Base-by-base conservation (phyloP, 2,888 invertebrate species). In the Palloptera scutellata region DNA sequence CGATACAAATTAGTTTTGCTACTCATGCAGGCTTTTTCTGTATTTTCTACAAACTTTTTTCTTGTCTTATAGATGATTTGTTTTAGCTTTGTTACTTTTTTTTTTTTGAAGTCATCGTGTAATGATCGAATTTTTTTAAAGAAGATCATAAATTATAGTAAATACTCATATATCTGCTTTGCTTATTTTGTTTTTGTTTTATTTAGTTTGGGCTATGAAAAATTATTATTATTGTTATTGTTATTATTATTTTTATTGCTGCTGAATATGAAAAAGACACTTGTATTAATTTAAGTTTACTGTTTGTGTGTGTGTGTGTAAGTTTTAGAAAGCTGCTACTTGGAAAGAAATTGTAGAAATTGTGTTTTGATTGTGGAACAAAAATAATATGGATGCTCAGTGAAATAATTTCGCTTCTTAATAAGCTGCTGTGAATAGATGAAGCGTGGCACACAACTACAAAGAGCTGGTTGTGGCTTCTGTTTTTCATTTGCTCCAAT, bases 1-100 rank as follows among this genome's bases (percentile, higher is more conserved):
- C 70, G 70, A 70, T 71, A 71, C 71, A 69, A 70, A 74, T 74
- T 74, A 72, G 74, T 71, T 75, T 73, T 72, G 75, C 75, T 76
- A 74, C 74, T 74, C 76, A 74, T 74, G 73, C 66, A 64, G 73
- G 63, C 48, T 69, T 72, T 67, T 43, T 20, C 19, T 61, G 42
- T 30, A 20, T 19, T n/a, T 54, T 42, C 8, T n/a, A 17, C 19
- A 3, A 20, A 15, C 42, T 60, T 53, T 60, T 60, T 43, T 64
- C 40, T 30, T 41, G 19, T 20, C n/a, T 41, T n/a, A 20, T 54
- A 40, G 6, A n/a, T 54, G n/a, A 17, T 11, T 53, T 12, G 42
- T 48, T 40, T 61, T 13, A 41, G 11, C 11, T 48, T 48, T n/a
- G 19, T 48, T 12, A n/a, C 19, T 40, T 19, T 43, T 60, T n/a